These are phyloP conservation scores for Sisor rabdophorus DNA, from an alignment of 2,113 vertebrate species.

Conservation along the genomic window DNA sequence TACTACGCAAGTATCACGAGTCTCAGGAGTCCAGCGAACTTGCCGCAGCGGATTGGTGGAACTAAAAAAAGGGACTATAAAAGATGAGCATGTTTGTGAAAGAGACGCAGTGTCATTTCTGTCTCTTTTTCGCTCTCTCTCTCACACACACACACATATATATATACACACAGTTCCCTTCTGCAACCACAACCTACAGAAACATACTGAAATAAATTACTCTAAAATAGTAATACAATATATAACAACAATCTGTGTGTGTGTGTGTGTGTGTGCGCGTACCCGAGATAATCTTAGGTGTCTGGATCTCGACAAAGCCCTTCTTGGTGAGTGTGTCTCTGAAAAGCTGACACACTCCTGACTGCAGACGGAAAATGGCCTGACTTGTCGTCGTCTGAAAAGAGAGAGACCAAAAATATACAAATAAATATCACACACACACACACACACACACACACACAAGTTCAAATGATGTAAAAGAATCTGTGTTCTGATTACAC, in stretches of 20 bases:
- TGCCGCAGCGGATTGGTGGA: conserved; percentile 11
- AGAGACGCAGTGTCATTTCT: not conserved
- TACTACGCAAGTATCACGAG: conserved; percentile 14
- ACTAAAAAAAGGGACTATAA: conserved; percentile 44
- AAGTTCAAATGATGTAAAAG: too few species aligned
- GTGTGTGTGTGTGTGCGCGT: conserved; percentile 30
- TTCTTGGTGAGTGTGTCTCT: conserved; percentile 88
- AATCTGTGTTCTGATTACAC: not conserved
- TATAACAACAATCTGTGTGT: not conserved
- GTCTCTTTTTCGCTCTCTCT: not conserved
- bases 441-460: not conserved
- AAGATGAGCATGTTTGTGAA: not conserved
- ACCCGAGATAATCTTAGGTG: conserved; percentile 98
- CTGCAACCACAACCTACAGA: too few species aligned
- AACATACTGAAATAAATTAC: too few species aligned
- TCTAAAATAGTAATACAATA: too few species aligned
- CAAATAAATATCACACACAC: not conserved
- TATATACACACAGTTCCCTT: not conserved
- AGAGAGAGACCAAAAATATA: not conserved
- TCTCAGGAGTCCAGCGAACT: not conserved
- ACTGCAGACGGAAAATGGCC: conserved; percentile 87
- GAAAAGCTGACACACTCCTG: conserved; percentile 92
- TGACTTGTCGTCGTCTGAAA: conserved; percentile 92
- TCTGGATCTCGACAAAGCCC: conserved; percentile 97
- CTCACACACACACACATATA: not conserved